phyloP scores from a whole-genome alignment of 37 sponge, comb jelly and placozoan species.

The Diacarnus erythraeanus region DNA sequence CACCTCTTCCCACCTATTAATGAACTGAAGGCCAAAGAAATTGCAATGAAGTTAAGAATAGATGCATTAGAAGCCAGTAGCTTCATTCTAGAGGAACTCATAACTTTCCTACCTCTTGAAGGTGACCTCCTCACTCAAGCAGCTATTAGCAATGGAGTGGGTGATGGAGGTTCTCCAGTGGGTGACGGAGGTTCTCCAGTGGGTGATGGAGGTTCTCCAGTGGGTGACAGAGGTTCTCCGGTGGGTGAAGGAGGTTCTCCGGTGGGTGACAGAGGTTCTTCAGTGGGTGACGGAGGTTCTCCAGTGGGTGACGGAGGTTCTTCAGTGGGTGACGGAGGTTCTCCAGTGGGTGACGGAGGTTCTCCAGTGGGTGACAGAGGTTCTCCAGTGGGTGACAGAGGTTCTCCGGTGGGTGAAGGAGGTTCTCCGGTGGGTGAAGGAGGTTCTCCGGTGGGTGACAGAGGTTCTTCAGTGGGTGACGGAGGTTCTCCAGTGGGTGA shows the following conservation, averaged over 20 bases:
- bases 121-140: neutral
- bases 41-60: neutral
- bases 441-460: too few relatives aligned
- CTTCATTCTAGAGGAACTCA: slow-evolving; percentile 10
- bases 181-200: neutral
- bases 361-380: too few relatives aligned
- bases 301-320: too few relatives aligned
- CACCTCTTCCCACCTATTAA: slow-evolving; percentile 54
- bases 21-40: slow-evolving; percentile 4
- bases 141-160: neutral
- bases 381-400: neutral
- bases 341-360: too few relatives aligned
- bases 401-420: neutral
- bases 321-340: too few relatives aligned
- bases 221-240: too few relatives aligned
- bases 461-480: too few relatives aligned
- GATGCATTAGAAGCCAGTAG: slow-evolving; percentile 17
- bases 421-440: neutral
- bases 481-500: too few relatives aligned
- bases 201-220: too few relatives aligned
- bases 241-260: too few relatives aligned
- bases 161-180: neutral
- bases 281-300: too few relatives aligned
- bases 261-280: too few relatives aligned
- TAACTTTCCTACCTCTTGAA: slow-evolving; percentile 7